Evolutionary conservation across 1,140 invertebrate species (phyloP).

Genomic region (Carcinoscorpius rotundicauda): DNA sequence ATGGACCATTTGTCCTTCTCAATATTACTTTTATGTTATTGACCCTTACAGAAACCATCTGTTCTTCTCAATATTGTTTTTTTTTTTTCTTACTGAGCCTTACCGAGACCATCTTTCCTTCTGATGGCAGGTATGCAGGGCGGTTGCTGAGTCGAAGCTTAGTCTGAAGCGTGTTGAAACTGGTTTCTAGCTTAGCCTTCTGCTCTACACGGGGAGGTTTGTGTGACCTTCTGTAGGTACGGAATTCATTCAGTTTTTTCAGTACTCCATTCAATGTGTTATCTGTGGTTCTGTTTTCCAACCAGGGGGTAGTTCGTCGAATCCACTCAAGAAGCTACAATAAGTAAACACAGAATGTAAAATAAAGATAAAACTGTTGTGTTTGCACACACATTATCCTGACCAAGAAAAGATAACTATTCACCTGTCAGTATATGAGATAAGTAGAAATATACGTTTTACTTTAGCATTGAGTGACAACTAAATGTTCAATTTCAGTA

Average conservation of each 20-base stretch:
- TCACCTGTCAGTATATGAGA: too few species aligned
- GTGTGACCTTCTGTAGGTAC: conserved; percentile 93
- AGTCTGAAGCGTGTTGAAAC: conserved; percentile 97
- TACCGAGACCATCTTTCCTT: conserved; percentile 95
- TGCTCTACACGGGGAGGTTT: conserved; percentile 98
- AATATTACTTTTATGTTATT: too few species aligned
- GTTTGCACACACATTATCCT: too few species aligned
- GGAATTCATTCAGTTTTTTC: conserved; percentile 95
- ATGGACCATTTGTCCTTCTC: too few species aligned
- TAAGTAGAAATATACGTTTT: too few species aligned
- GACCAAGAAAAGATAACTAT: too few species aligned
- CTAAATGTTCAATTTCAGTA: too few species aligned
- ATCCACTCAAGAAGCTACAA: conserved; percentile 92
- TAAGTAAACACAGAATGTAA: conserved; percentile 1
- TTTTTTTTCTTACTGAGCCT: conserved; percentile 26
- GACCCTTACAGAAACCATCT: too few species aligned
- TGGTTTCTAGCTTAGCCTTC: conserved; percentile 95
- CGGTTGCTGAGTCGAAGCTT: conserved; percentile 91
- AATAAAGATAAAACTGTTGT: too few species aligned
- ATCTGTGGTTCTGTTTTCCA: conserved; percentile 92
- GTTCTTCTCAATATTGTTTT: too few species aligned
- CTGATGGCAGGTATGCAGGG: conserved; percentile 96
- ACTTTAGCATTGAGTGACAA: too few species aligned
- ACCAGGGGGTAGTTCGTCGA: conserved; percentile 90
- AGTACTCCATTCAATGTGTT: conserved; percentile 94